Evolutionary conservation across 2,113 vertebrate species (phyloP).

Genomic region (Sinocyclocheilus maitianheensis): DNA sequence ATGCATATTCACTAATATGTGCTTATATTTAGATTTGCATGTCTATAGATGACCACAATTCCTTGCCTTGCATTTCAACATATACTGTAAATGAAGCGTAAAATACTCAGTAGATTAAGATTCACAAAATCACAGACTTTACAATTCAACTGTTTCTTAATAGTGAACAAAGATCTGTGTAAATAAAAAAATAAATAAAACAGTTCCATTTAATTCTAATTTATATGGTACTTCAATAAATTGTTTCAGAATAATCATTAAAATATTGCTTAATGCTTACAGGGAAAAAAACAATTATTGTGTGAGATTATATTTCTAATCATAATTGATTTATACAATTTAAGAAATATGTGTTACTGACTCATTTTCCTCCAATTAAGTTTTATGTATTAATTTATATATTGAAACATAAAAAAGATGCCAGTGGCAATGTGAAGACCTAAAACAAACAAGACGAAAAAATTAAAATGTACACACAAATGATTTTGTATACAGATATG

Average conservation of each 20-base stretch:
- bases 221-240: constrained; percentile 48
- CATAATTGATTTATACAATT: constrained; percentile 41
- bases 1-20: constrained; percentile 15
- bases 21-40: not conserved
- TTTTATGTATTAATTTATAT: constrained; percentile 13
- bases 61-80: constrained; percentile 15
- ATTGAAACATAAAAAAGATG: constrained; percentile 30
- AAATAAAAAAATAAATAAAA: constrained; percentile 45
- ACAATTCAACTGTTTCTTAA: constrained; percentile 58
- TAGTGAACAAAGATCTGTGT: constrained; percentile 53
- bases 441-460: not conserved
- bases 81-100: not conserved
- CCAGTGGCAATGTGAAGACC: constrained; percentile 5
- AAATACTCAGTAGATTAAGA: constrained; percentile 16
- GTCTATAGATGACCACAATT: constrained; percentile 41
- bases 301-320: constrained; percentile 40
- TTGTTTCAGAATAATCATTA: constrained; percentile 25
- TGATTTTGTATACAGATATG: not conserved
- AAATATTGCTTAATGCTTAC: constrained; percentile 33
- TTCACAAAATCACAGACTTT: not conserved
- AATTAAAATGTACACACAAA: not conserved
- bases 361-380: constrained; percentile 41
- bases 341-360: not conserved
- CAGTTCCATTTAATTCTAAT: constrained; percentile 48
- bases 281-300: constrained; percentile 13